Conservation (phyloP, 2,113 vertebrate species). For the Thryonomys swinderianus region DNA sequence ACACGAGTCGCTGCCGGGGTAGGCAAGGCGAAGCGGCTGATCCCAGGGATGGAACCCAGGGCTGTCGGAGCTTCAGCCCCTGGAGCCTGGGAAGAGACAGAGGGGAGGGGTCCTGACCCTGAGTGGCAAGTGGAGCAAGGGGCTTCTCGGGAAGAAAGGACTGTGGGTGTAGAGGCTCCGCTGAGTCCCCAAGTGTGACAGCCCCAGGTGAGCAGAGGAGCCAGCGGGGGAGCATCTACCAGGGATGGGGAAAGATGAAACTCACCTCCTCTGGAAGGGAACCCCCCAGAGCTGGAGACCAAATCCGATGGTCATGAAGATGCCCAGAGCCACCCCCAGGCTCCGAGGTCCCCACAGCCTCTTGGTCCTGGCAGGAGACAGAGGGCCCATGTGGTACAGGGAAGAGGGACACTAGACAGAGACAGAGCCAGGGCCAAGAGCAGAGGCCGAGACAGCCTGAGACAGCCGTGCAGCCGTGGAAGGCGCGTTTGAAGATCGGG, state of each 20-base stretch:
- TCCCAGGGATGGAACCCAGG: background rate
- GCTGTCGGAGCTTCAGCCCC: slow-evolving; percentile 50
- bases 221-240: background rate
- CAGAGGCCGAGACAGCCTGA: slow-evolving; percentile 53
- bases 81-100: slow-evolving; percentile 22
- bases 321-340: slow-evolving; percentile 80
- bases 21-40: slow-evolving; percentile 81
- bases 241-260: background rate
- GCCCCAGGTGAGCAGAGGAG: background rate
- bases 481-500: slow-evolving; percentile 51
- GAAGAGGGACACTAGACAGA: background rate
- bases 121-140: background rate
- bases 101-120: background rate
- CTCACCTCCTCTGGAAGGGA: slow-evolving; percentile 80
- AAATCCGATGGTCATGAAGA: slow-evolving; percentile 84
- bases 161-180: background rate
- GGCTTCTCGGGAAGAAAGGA: background rate
- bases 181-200: slow-evolving; percentile 2
- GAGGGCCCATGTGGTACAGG: slow-evolving; percentile 52
- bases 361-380: slow-evolving; percentile 67
- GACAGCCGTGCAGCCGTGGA: slow-evolving; percentile 33
- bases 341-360: slow-evolving; percentile 73
- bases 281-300: slow-evolving; percentile 80
- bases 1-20: slow-evolving; percentile 90
- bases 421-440: slow-evolving; percentile 40